Percentiles rank a stretch among this genome's conserved stretches.
These are phyloP conservation scores for Podotricha telesiphe DNA, from an alignment of 2,888 invertebrate species.

Conservation along the genomic window DNA sequence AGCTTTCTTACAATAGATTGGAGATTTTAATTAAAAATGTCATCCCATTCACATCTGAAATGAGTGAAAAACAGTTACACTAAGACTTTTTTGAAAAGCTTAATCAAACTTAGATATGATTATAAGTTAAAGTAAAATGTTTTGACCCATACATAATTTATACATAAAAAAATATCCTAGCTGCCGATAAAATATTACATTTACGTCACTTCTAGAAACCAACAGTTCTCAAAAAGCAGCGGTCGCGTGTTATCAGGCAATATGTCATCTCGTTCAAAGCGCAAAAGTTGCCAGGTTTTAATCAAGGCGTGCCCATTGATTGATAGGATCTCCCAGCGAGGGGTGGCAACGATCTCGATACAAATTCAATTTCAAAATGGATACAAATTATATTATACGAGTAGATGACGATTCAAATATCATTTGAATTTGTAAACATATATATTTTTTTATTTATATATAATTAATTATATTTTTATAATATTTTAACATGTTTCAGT, in stretches of 20 bases:
- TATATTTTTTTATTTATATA: neutral
- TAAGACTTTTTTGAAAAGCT: too few relatives aligned
- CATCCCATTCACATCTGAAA: too few relatives aligned
- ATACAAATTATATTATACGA: slow-evolving; percentile 17
- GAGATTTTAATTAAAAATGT: too few relatives aligned
- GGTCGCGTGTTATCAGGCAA: slow-evolving; percentile 68
- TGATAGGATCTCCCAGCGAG: slow-evolving; percentile 57
- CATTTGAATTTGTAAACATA: neutral
- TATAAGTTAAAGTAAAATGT: too few relatives aligned
- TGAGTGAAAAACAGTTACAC: too few relatives aligned
- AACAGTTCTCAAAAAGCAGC: slow-evolving; percentile 30
- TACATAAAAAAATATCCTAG: neutral
- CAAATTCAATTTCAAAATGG: slow-evolving; percentile 38
- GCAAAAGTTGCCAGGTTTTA: slow-evolving; percentile 68
- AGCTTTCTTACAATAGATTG: too few relatives aligned
- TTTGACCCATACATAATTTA: too few relatives aligned
- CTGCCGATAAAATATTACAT: neutral
- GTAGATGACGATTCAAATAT: neutral
- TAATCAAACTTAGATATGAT: too few relatives aligned
- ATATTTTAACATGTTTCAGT: too few relatives aligned
- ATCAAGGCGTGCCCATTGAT: slow-evolving; percentile 80
- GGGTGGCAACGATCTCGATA: slow-evolving; percentile 41
- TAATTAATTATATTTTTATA: neutral
- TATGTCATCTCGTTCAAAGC: slow-evolving; percentile 78
- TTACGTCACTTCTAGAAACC: slow-evolving; percentile 37